These are phyloP conservation scores for Muscicapa comitata DNA, from an alignment of 2,797 vertebrate genomes.

Conservation along the genomic window DNA sequence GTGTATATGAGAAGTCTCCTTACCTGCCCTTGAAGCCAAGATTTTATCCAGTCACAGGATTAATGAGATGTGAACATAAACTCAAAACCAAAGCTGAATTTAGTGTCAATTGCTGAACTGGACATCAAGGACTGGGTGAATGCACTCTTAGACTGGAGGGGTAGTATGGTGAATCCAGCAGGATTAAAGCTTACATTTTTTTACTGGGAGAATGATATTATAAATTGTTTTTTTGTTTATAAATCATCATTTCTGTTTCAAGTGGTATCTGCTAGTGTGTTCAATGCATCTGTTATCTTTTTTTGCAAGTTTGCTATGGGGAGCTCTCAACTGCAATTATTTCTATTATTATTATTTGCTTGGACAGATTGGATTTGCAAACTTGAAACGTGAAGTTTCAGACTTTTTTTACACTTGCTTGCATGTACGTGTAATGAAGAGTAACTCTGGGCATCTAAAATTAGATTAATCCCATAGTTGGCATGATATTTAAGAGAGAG, in stretches of 20 bases:
- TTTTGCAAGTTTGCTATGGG: not conserved
- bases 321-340: not conserved
- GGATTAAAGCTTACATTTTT: not conserved
- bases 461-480: not conserved
- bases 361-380: not conserved
- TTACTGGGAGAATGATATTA: not conserved
- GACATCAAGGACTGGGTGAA: not conserved
- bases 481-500: not conserved
- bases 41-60: not conserved
- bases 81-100: not conserved
- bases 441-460: not conserved
- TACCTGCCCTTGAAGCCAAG: not conserved
- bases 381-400: not conserved
- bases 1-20: not conserved
- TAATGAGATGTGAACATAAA: not conserved
- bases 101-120: rapidly evolving
- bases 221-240: not conserved
- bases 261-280: not conserved
- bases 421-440: not conserved
- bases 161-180: not conserved
- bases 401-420: not conserved
- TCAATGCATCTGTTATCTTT: not conserved
- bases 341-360: not conserved
- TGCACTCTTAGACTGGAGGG: not conserved
- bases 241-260: not conserved